Evolutionary conservation across 2,888 invertebrate genomes (phyloP), one percentile per base, ranked within the genome.

Genomic region (Aphodius granarius): DNA sequence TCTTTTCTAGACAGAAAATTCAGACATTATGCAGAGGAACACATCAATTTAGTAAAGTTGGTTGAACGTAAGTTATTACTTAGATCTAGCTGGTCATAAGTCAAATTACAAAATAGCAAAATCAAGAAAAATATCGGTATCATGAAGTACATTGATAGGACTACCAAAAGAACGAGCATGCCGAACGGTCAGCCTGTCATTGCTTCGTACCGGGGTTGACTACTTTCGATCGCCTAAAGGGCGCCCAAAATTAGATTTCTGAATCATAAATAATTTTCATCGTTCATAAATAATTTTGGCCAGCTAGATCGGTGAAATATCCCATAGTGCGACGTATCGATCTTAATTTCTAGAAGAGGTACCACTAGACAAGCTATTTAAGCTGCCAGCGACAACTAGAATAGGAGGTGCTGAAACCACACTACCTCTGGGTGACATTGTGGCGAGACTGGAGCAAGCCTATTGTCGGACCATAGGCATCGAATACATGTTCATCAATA

Each of bases 391-490:
- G 0, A 77, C 81, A 5, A 85, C 85, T 0, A 76, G 80, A 4
- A 85, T 86, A 16, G 86, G 84, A 0, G 86, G 85, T 3, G 75
- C 80, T 0, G 82, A 80, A 63, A 81, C 79, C 5, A 78, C 21
- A 5, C 79, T 86, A 16, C 71, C 82, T 0, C 79, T 86, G 18
- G 79, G 82, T 0, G 84, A 86, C 0, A 86, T 86, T 23, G 73
- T 85, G 63, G 81, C 65, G 3, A 79, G 85, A 20, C 78, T 86
- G 17, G 86, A 86, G 17, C 76, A 83, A n/a, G 79, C 84, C 15
- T 86, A 86, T 68, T 86, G 85, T 19, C 83, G 84, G 0, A 83
- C 84, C 74, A 73, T 85, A 2, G 85, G 84, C 0, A 80, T 86
- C 9, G 86, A 86, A 68, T 86, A 84, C 66, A 83, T 81, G 3